Evolutionary conservation across 1,140 invertebrate species (phyloP).

Genomic region (Lanistes nyassanus): DNA sequence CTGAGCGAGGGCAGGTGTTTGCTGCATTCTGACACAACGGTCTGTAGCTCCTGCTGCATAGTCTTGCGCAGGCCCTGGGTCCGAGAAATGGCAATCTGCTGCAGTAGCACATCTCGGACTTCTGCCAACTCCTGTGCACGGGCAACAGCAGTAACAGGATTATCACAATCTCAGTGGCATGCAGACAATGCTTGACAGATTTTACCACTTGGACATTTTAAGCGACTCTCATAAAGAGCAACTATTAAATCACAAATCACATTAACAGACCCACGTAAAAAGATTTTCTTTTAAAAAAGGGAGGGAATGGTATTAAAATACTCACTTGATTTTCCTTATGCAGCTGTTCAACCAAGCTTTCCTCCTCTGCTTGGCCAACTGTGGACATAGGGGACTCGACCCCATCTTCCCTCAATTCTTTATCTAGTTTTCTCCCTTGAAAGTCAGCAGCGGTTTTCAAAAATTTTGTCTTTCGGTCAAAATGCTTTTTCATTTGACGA

Average conservation of each 20-base stretch:
- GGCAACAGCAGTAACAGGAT: neutral
- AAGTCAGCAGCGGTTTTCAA: slow-evolving; percentile 15
- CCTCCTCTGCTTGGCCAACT: slow-evolving; percentile 22
- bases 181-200: too few relatives aligned
- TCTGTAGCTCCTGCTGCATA: slow-evolving; percentile 39
- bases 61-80: slow-evolving; percentile 17
- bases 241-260: too few relatives aligned
- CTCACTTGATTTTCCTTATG: slow-evolving; percentile 54
- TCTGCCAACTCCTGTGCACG: slow-evolving; percentile 53
- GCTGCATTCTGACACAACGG: slow-evolving; percentile 3
- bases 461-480: slow-evolving; percentile 36
- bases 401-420: too few relatives aligned
- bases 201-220: too few relatives aligned
- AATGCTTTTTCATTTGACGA: slow-evolving; percentile 49
- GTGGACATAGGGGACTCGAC: neutral
- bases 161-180: neutral
- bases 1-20: slow-evolving; percentile 15
- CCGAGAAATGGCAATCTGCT: slow-evolving; percentile 46
- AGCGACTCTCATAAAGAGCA: too few relatives aligned
- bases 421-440: slow-evolving; percentile 13
- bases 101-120: slow-evolving; percentile 48
- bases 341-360: slow-evolving; percentile 44
- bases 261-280: too few relatives aligned
- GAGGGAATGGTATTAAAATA: neutral
- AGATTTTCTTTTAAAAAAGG: too few relatives aligned